Conservation (phyloP, 2,113 vertebrate genomes). For the Cryptomyrus ogoouensis region DNA sequence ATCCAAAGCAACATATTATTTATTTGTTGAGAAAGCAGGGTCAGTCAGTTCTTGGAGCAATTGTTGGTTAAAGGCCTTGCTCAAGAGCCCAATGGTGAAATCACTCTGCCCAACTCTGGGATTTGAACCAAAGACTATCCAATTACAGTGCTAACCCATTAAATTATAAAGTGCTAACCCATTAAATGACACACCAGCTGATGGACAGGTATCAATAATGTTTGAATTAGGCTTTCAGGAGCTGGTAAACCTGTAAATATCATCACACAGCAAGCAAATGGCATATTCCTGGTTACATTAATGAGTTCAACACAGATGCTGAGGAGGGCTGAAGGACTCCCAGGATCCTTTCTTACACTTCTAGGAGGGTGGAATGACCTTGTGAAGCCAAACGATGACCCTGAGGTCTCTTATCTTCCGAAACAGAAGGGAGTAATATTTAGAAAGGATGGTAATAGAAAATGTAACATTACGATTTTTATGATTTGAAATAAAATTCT, state of each 20-base stretch:
- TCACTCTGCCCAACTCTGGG: neutral
- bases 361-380: neutral
- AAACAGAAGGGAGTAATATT: neutral
- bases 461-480: neutral
- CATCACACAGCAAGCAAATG: neutral
- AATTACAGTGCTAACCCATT: neutral
- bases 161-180: neutral
- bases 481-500: neutral
- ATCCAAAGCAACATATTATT: neutral
- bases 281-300: neutral
- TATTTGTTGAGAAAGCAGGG: neutral
- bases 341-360: neutral
- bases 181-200: neutral
- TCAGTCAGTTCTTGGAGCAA: neutral
- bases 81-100: neutral
- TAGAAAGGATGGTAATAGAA: neutral
- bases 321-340: neutral
- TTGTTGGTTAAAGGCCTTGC: neutral
- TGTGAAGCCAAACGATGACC: neutral
- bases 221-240: neutral
- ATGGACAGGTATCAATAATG: neutral
- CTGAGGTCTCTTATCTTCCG: neutral
- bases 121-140: neutral
- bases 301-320: neutral
- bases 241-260: neutral